Evolutionary conservation across 2,113 vertebrate species (phyloP), one percentile per base, ranked within the genome.

Genomic region (Promerops cafer): DNA sequence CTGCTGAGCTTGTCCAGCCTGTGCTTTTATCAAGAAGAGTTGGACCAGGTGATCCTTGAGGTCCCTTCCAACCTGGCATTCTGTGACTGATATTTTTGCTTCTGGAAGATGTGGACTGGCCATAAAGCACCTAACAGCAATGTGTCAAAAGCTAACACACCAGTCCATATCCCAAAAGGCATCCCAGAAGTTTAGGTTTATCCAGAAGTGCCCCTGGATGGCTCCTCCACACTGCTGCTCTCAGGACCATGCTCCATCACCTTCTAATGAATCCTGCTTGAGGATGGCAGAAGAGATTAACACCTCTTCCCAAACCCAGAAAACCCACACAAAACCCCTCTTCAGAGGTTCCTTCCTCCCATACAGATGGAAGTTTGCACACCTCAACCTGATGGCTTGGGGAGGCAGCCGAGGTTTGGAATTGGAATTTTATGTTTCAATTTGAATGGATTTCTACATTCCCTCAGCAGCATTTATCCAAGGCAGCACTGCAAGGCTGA

Each of bases 151-250:
- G 30, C 45, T 37, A 50, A 59, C 17, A 19, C 47, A 59, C 30
- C 49, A 31, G 9, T 21, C 39, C 33, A 42, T 2, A 0, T 4
- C 47, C 16, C 65, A 47, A 56, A 64, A 69, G 7, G 4, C 21
- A 60, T 33, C 44, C 14, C 40, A 50, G 26, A 72, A 79, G 11
- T 28, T 60, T 6, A n/a, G 72, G 40, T 6, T 89, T 49, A 68
- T 39, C 35, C 68, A 70, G 40, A 69, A 90, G 15, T 20, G 27
- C 4, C 72, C 52, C 30, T 35, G 60, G 30, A 35, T 10, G 30
- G 26, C 4, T 65, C 30, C 33, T 80, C 50, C 47, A 44, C 0
- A 0, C 40, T 35, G 27, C 33, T 74, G 23, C 50, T 53, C 54
- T 31, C 63, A 66, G 69, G 11, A n/a, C n/a, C 20, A 7, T 6